These are phyloP conservation scores for Oncorhynchus keta DNA, from an alignment of 2,113 vertebrate species.

Conservation along the genomic window DNA sequence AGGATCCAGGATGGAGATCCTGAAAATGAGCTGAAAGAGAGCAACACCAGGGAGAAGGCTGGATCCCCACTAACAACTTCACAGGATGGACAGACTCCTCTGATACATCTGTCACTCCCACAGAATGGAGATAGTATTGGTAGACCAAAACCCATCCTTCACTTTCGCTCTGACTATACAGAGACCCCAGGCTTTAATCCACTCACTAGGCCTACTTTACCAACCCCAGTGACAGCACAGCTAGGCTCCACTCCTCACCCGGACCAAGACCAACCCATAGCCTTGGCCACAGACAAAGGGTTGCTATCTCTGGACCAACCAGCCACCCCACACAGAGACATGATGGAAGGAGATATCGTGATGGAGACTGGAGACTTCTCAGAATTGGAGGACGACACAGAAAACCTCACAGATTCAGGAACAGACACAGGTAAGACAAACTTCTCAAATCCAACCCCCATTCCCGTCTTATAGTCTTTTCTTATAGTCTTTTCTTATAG, in stretches of 20 bases:
- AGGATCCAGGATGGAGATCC: slow-evolving; percentile 21
- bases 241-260: background rate
- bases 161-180: slow-evolving; percentile 24
- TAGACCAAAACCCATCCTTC: slow-evolving; percentile 24
- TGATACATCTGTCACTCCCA: too few species aligned
- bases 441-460: background rate
- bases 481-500: too few species aligned
- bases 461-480: too few species aligned
- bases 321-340: slow-evolving; percentile 1
- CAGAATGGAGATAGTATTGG: background rate
- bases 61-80: slow-evolving; percentile 13
- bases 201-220: background rate
- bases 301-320: background rate
- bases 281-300: background rate
- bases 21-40: slow-evolving; percentile 30
- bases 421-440: slow-evolving; percentile 44
- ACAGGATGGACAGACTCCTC: background rate
- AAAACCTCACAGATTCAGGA: slow-evolving; percentile 13
- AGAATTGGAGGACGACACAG: slow-evolving; percentile 13
- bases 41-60: slow-evolving; percentile 1
- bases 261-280: background rate
- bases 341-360: background rate
- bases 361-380: slow-evolving; percentile 4
- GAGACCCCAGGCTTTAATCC: slow-evolving; percentile 17
- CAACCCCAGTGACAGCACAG: background rate